Evolutionary conservation across 37 sponge, comb jelly and placozoan species (phyloP), one percentile per base, ranked within the genome.

Genomic region (Amphimedon queenslandica): DNA sequence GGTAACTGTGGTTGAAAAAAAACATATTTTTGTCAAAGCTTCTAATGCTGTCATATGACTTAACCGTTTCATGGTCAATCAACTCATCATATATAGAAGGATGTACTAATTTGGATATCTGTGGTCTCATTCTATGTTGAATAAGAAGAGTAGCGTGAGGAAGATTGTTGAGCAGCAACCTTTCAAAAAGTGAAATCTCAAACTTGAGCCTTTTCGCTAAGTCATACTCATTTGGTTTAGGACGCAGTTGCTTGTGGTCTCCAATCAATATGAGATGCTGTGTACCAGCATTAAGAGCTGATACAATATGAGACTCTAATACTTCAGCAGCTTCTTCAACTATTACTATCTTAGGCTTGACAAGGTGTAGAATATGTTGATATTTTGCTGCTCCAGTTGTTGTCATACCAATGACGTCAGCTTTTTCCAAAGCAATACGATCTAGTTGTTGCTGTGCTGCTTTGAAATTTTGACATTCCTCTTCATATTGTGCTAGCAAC

Each of bases 251-350:
- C 60, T 92, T 80, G 81, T 97, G 98, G 64, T 97, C 98, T 69
- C 98, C 98, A 43, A 97, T 93, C 30, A 97, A 86, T 65, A 97
- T 90, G 16, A 97, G 86, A 37, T 93, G 91, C 75, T 97, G 85
- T 13, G 86, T 82, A 30, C 76, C 73, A 41, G 82, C 72, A 34
- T 75, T 78, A 51, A 97, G 86, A 69, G 76, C 68, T 24, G 94
- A 79, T 1, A 96, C 85, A 32, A 96, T 84, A 65, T 90, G 91
- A 13, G 97, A 75, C 69, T 96, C 97, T 39, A 92, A 68, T 35
- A 96, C 86, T 55, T 96, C 97, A 2, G 97, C 97, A 27, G 94
- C 91, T 67, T 97, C 98, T 60, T 97, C 98, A 6, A 97, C 88
- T 42, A 97, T 71, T 4, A 93, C 80, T 29, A 97, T 93, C 67